Evolutionary conservation across 2,113 vertebrate species (phyloP).

Genomic region (Cromileptes altivelis): DNA sequence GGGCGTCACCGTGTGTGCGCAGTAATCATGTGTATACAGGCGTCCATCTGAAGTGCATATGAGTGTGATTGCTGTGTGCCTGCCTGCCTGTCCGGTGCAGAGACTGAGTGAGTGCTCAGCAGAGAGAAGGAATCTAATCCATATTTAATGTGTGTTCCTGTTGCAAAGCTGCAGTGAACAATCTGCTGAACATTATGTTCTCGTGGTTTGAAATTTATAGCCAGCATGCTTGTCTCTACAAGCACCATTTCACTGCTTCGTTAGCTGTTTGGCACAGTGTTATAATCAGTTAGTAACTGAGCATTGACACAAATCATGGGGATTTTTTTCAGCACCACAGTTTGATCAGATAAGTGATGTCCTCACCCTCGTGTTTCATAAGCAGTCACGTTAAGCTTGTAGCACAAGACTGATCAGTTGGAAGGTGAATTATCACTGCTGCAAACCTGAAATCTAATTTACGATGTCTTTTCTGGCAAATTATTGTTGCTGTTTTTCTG

Average conservation of each 20-base stretch:
- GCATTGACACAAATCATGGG: neutral
- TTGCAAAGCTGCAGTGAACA: slow-evolving; percentile 85
- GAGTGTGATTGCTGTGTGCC: slow-evolving; percentile 6
- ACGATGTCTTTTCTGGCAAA: neutral
- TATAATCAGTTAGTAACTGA: neutral
- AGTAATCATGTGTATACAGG: neutral
- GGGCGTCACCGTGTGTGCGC: slow-evolving; percentile 8
- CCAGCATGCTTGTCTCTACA: neutral
- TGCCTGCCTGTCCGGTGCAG: slow-evolving; percentile 8
- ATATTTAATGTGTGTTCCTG: slow-evolving; percentile 78
- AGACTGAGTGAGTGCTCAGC: slow-evolving; percentile 5
- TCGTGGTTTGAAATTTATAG: slow-evolving; percentile 32
- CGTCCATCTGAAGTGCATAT: slow-evolving; percentile 14
- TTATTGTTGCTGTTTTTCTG: neutral
- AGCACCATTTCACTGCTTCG: neutral
- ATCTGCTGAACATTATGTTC: slow-evolving; percentile 50
- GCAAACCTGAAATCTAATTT: neutral
- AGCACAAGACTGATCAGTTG: neutral
- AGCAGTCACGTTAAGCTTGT: neutral
- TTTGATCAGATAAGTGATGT: neutral
- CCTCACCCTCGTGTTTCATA: neutral
- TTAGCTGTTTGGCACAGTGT: neutral
- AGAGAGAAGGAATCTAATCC: slow-evolving; percentile 57
- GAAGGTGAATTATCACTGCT: neutral
- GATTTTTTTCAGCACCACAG: neutral